Percentiles rank a stretch among this genome's conserved stretches.
These are phyloP conservation scores for Polypterus bichir DNA, from an alignment of 2,113 vertebrate genomes.

Conservation along the genomic window DNA sequence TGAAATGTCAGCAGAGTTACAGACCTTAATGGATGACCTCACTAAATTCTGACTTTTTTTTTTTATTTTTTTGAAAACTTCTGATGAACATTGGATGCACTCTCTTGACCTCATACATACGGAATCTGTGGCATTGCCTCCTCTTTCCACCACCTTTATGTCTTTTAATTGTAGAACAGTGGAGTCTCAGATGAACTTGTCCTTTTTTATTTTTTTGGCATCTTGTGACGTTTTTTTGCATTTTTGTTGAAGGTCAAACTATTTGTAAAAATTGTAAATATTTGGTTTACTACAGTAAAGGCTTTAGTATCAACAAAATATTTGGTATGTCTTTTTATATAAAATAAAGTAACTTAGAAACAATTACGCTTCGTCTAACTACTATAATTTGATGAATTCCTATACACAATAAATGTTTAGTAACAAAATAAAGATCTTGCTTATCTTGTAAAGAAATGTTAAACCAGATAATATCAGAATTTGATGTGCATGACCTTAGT, in stretches of 20 bases:
- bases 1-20: too few relatives aligned
- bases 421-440: conserved; percentile 12
- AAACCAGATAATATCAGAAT: too few relatives aligned
- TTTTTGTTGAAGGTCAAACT: conserved; percentile 67
- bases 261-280: conserved; percentile 95
- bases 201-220: conserved; percentile 42
- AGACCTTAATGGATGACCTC: background rate
- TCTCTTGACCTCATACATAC: conserved; percentile 37
- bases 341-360: conserved; percentile 36
- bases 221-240: conserved; percentile 62
- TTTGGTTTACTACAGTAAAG: conserved; percentile 85
- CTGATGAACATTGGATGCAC: conserved; percentile 32
- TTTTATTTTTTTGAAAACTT: conserved; percentile 20
- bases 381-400: conserved; percentile 40
- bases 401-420: conserved; percentile 47
- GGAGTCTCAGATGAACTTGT: conserved; percentile 46
- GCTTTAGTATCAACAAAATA: conserved; percentile 72
- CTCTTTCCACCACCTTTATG: conserved; percentile 38
- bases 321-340: conserved; percentile 55
- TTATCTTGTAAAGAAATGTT: background rate
- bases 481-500: too few relatives aligned
- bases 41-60: conserved; percentile 2
- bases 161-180: conserved; percentile 42
- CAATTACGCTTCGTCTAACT: conserved; percentile 45
- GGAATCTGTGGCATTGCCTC: conserved; percentile 40